Evolutionary conservation across 2,888 invertebrate genomes (phyloP).

Genomic region (Margaritifera margaritifera): DNA sequence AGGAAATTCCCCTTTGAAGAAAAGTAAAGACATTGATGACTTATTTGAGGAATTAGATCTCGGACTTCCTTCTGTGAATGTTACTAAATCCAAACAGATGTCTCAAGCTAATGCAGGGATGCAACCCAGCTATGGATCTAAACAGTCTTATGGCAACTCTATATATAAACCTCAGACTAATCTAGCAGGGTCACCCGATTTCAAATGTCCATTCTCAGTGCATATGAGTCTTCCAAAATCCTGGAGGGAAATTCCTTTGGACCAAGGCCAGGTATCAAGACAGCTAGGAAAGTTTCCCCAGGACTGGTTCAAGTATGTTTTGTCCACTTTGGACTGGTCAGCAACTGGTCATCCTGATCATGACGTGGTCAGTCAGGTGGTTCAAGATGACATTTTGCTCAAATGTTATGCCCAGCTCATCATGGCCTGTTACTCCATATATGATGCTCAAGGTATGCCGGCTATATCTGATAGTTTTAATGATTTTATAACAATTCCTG

Average conservation of each 20-base stretch:
- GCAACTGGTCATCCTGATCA: constrained; percentile 47
- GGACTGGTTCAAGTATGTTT: constrained; percentile 66
- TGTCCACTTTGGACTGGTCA: constrained; percentile 55
- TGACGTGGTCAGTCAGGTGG: constrained; percentile 55
- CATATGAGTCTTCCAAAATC: constrained; percentile 61
- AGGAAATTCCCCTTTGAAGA: constrained; percentile 22
- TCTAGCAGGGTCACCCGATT: constrained; percentile 63
- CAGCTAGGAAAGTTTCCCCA: constrained; percentile 58
- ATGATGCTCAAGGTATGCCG: constrained; percentile 60
- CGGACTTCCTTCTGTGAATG: constrained; percentile 65
- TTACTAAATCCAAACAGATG: constrained; percentile 37
- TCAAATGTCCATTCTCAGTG: constrained; percentile 61
- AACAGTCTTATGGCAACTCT: constrained; percentile 46
- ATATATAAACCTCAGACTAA: constrained; percentile 66
- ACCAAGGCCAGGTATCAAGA: constrained; percentile 57
- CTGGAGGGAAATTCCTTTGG: constrained; percentile 66
- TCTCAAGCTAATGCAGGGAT: constrained; percentile 24
- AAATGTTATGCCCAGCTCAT: constrained; percentile 66
- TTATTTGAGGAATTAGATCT: constrained; percentile 61
- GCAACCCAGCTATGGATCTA: constrained; percentile 17
- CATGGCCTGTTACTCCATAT: constrained; percentile 69
- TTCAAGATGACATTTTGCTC: constrained; percentile 55
- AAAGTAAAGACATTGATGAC: constrained; percentile 53
- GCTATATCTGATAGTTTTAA: not conserved
- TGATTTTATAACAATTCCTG: too few relatives aligned